Conservation (phyloP, 2,888 invertebrate species). For the Stomorhina lunata region DNA sequence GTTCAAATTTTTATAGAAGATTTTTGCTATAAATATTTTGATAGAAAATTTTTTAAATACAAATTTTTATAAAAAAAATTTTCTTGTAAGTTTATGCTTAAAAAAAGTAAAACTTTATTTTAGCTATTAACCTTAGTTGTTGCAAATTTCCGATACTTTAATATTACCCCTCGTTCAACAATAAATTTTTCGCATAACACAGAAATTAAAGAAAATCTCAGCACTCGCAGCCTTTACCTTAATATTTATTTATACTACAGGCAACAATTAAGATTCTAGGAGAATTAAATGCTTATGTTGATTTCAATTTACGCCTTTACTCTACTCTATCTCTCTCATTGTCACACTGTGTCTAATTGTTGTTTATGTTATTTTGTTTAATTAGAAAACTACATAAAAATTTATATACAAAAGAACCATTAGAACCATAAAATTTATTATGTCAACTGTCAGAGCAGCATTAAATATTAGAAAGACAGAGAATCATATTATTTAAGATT, state of each 20-base stretch:
- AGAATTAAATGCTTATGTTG: slow-evolving; percentile 18
- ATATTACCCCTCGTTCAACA: neutral
- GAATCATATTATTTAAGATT: neutral
- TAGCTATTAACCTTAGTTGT: neutral
- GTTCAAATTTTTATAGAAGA: no score
- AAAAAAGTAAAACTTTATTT: no score
- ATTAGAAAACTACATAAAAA: slow-evolving; percentile 16
- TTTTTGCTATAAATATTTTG: no score
- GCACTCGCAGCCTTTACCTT: neutral
- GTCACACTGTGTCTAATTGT: slow-evolving; percentile 33
- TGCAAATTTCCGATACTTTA: neutral
- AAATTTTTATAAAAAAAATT: no score
- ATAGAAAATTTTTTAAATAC: no score
- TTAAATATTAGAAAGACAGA: neutral
- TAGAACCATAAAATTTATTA: slow-evolving; percentile 15
- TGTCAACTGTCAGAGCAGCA: neutral
- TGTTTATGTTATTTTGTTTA: slow-evolving; percentile 43
- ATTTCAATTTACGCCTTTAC: slow-evolving; percentile 44
- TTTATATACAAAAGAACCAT: neutral
- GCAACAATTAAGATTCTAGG: neutral
- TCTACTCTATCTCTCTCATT: neutral
- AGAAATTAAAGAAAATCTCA: neutral
- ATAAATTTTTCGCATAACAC: neutral
- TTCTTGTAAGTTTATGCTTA: no score
- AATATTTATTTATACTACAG: neutral